These are phyloP conservation scores for Melitaea cinxia DNA, from an alignment of 1,140 invertebrate genomes.

Conservation along the genomic window DNA sequence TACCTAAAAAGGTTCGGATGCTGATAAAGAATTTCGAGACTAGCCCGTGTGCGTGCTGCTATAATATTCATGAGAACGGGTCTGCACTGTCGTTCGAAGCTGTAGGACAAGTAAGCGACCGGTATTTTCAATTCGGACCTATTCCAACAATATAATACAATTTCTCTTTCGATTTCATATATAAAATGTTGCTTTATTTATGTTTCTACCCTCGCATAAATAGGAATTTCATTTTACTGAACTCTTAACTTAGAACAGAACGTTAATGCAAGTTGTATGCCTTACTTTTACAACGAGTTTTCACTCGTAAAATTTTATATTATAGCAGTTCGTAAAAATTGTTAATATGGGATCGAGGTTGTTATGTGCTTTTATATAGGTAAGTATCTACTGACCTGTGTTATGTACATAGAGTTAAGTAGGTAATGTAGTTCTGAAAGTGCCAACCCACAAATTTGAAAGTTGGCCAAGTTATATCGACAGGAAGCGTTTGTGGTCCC, in stretches of 20 bases:
- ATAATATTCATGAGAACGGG: slow-evolving; percentile 57
- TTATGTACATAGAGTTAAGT: slow-evolving; percentile 29
- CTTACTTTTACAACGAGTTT: slow-evolving; percentile 30
- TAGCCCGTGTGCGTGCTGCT: slow-evolving; percentile 44
- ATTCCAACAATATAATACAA: slow-evolving; percentile 54
- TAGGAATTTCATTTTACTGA: background rate
- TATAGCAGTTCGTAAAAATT: slow-evolving; percentile 39
- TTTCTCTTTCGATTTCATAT: background rate
- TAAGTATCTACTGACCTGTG: slow-evolving; percentile 16
- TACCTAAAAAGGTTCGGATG: background rate
- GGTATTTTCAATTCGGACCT: slow-evolving; percentile 52
- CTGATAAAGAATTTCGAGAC: slow-evolving; percentile 7
- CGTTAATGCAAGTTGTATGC: slow-evolving; percentile 21
- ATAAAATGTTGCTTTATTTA: background rate
- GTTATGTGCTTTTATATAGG: slow-evolving; percentile 20
- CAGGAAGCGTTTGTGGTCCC: slow-evolving; percentile 51
- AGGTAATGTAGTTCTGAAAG: slow-evolving; percentile 46
- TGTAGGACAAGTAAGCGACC: slow-evolving; percentile 36
- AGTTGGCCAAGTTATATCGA: slow-evolving; percentile 70
- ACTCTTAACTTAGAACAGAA: slow-evolving; percentile 4
- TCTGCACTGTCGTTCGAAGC: background rate
- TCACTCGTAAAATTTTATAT: slow-evolving; percentile 43
- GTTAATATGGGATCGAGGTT: slow-evolving; percentile 31
- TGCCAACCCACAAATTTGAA: slow-evolving; percentile 71
- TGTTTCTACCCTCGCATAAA: background rate